Base-by-base conservation (phyloP, 1,140 invertebrate genomes). In the Drosophila tropicalis region DNA sequence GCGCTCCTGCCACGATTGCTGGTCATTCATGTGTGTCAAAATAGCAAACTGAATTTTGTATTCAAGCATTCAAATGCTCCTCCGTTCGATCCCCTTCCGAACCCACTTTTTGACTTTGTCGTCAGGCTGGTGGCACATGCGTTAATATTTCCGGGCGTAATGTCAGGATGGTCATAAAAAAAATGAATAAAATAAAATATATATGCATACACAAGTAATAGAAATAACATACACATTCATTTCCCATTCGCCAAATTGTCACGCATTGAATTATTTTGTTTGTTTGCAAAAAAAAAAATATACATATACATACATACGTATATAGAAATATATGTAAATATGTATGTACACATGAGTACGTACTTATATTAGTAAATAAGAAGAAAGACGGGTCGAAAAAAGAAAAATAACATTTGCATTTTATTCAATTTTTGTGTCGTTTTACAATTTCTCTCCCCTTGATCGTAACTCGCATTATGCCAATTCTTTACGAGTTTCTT, bases 21-120 rank as follows among this genome's bases (percentile, higher is more conserved):
- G 84, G 80, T 75, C 84, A 89, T 89, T 89, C 84, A 89, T 89
- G 84, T 89, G 84, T 89, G 84, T 84, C 84, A 89, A 89, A 89
- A 89, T 89, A 77, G 84, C 84, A 87, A 87, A 87, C 80, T 80
- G 84, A 87, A 87, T 86, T 79, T 85, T 72, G 83, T 86, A 86
- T 86, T 86, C 84, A 87, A 87, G 86, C 82, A 86, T 86, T 86
- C 82, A 86, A 81, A 86, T 72, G 57, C 51, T 54, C 62, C 67
- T 69, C 61, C 65, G 60, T 47, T 58, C 64, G 39, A 57, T 61
- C 70, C 25, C 40, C 3, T 15, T 56, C 32, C 54, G 39, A 34
- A 63, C 58, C 55, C 39, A 47, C 3, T 32, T 17, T 34, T 47
- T 39, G 17, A 54, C 25, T 51, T 41, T 25, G 6, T 47, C 44